A percentile compares a stretch with the other conserved stretches of the same genome.
Conservation (phyloP, 2,113 vertebrate genomes). For the Canis aureus region DNA sequence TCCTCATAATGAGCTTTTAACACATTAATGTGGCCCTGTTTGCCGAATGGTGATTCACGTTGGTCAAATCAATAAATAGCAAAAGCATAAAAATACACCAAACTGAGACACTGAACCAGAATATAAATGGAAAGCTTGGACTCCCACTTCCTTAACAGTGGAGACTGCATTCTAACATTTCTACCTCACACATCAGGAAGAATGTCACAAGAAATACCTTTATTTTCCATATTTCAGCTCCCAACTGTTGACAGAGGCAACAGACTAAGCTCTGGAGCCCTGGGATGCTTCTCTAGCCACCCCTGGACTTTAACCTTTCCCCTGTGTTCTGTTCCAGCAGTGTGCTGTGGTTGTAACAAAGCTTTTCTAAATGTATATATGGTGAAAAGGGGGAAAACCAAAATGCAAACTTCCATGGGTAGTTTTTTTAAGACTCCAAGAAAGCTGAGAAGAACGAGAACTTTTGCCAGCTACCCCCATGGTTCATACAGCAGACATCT, state of each 20-base stretch:
- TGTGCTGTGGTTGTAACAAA: neutral
- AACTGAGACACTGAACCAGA: slow-evolving; percentile 75
- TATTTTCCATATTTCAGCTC: neutral
- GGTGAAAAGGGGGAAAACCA: neutral
- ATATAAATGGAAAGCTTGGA: slow-evolving; percentile 54
- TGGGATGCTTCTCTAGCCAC: neutral
- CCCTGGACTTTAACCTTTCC: fast-evolving
- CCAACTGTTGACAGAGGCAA: no score
- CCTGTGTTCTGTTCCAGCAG: fast-evolving
- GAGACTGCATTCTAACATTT: neutral
- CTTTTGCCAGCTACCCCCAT: no score
- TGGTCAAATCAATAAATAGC: slow-evolving; percentile 83
- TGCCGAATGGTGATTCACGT: slow-evolving; percentile 78
- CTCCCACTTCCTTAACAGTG: neutral
- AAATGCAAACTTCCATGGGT: neutral
- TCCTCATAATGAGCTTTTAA: slow-evolving; percentile 89
- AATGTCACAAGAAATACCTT: neutral
- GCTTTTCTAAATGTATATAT: neutral
- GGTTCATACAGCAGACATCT: no score
- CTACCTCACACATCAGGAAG: fast-evolving
- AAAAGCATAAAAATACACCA: slow-evolving; percentile 67
- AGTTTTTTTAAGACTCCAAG: neutral
- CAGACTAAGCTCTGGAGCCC: neutral
- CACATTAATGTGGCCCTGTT: slow-evolving; percentile 81
- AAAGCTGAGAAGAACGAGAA: neutral